Base-by-base conservation (phyloP, 2,113 vertebrate genomes). In the Eolophus roseicapilla region DNA sequence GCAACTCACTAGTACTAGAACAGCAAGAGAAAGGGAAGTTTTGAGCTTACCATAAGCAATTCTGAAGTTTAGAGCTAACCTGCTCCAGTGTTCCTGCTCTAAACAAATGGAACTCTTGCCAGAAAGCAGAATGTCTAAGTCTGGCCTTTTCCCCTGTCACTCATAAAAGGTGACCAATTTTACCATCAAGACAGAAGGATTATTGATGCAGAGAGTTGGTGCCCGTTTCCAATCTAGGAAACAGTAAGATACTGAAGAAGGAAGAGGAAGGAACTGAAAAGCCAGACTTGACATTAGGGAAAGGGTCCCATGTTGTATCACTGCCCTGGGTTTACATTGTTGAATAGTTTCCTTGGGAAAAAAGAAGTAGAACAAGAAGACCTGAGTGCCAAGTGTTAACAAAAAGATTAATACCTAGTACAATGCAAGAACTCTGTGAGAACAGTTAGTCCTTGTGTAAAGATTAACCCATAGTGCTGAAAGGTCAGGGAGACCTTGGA, bases 401-500 rank as follows among this genome's bases (percentile, higher is more conserved):
- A 41, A 35, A 84, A 75, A 62, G 16, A 35, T 75, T 43, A 28
- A 24, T 69, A 29, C 28, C 13, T 84, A 43, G 37, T 60, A 17
- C 80, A 67, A 23, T 84, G 19, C 23, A 65, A 35, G 44, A 88
- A 25, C 33, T 31, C 10, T 43, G 29, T 71, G 39, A 88, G 92
- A 77, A 76, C 71, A 53, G 24, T 57, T 17, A 68, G 69, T 63
- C 60, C 68, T 93, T 83, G 25, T 59, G 52, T 33, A 74, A 83
- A 88, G 77, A 85, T 64, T 92, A 50, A 25, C 44, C 35, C 39
- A 28, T 27, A 67, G 27, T 33, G 28, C 69, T 70, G 57, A 70
- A 79, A 82, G 59, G 63, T 90, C 75, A 73, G 55, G 25, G 39
- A 86, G 75, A 90, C 84, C 64, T 90, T 76, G 44, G 37, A 82